Evolutionary conservation across 2,888 invertebrate genomes (phyloP), one percentile per base, ranked within the genome.

Genomic region (Cepaea hortensis): DNA sequence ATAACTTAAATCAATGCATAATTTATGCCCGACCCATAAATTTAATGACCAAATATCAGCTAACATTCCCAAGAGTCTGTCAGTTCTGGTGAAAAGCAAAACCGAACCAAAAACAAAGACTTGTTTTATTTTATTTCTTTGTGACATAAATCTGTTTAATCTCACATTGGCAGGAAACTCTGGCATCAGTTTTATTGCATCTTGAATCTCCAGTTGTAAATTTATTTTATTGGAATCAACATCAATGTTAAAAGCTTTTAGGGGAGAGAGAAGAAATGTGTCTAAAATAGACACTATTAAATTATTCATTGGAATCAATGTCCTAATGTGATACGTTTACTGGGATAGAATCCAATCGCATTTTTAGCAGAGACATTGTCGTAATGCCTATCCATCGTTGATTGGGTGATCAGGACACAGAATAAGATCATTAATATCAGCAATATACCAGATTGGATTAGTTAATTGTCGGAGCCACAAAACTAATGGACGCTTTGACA

Each of bases 371-470:
- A 9, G 46, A 18, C n/a, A 15, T 46, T 65, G 4, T 61, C 11
- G 61, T 23, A 35, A 62, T 6, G 23, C 7, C 65, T 15, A 80
- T 4, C 65, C 18, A 7, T 65, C 65, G 65, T 65, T 65, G 46
- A 80, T 65, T 62, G 48, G 35, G 46, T 80, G 46, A n/a, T 2
- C 80, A 65, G 62, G 79, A 35, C 55, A 35, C 61, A 62, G 35
- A 79, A 62, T 79, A 62, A 48, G 18, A 18, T 65, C 80, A 80
- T 80, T 80, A 80, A 80, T 80, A 62, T 62, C 79, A 80, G 62
- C 48, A 80, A 80, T 80, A 80, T 62, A 20, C 23, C 23, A 65
- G 79, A 61, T 62, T 80, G 62, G 4, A 20, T 48, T 23, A 20
- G 62, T 35, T 80, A 80, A 80, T 80, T 80, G 79, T 80, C 6